phyloP scores from a whole-genome alignment of 2,113 vertebrate species.

The Sciurus niger region DNA sequence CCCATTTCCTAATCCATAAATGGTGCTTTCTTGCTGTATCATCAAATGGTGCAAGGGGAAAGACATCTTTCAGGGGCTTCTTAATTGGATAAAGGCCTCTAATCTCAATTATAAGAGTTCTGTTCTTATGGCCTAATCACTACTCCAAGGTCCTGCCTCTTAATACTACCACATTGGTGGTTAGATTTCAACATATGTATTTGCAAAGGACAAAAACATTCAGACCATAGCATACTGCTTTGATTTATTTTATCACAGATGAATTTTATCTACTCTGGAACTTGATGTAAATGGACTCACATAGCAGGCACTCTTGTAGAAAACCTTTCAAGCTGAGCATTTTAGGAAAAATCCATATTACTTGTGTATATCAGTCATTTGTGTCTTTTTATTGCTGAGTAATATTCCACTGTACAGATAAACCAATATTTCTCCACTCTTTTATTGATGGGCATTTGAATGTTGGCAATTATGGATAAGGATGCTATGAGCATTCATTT shows the following conservation, averaged over 20 bases:
- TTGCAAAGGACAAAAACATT: background rate
- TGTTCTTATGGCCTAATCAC: background rate
- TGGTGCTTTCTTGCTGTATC: background rate
- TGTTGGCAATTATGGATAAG: background rate
- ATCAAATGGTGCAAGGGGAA: background rate
- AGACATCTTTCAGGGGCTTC: background rate
- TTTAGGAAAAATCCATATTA: conserved; percentile 20
- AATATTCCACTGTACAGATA: background rate
- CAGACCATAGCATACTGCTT: background rate
- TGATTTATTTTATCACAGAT: background rate
- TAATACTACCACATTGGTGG: background rate
- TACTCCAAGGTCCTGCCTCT: too few species aligned
- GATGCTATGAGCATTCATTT: background rate
- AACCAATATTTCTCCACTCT: background rate
- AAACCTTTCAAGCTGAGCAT: background rate
- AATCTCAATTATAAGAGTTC: too few species aligned
- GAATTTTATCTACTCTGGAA: background rate
- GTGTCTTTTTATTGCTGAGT: background rate
- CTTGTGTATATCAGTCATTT: background rate
- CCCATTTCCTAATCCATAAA: background rate
- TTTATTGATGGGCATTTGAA: background rate
- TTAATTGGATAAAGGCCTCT: background rate
- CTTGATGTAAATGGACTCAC: background rate
- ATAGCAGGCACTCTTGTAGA: background rate
- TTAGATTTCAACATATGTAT: background rate